phyloP scores from a whole-genome alignment of 2,113 vertebrate species.

The Pavo muticus region DNA sequence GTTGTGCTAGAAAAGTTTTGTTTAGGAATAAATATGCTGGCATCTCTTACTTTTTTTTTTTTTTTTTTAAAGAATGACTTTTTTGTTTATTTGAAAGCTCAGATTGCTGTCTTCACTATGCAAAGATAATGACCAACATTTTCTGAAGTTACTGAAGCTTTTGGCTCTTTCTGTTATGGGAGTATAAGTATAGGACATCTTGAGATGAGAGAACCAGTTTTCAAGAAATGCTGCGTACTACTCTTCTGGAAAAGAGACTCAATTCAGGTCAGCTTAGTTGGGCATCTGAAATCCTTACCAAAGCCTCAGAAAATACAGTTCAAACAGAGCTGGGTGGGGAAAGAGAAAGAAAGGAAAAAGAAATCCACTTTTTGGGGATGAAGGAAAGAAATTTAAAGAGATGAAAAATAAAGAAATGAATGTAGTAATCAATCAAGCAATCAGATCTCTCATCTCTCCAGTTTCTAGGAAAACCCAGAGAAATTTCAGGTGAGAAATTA shows the following conservation, averaged over 20 bases:
- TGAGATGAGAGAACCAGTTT: background rate
- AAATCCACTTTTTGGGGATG: background rate
- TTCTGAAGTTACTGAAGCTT: background rate
- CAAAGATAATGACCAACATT: background rate
- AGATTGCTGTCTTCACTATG: background rate
- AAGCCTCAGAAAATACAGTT: background rate
- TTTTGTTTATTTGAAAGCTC: background rate
- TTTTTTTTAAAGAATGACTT: background rate
- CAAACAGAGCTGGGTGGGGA: background rate
- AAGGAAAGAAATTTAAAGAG: background rate
- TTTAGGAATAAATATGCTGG: constrained; percentile 32
- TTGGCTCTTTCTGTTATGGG: background rate
- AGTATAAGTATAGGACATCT: background rate
- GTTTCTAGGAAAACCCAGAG: background rate
- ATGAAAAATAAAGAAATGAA: background rate
- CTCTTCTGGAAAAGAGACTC: background rate
- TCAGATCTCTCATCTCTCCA: background rate
- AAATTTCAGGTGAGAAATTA: background rate
- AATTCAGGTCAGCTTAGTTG: background rate
- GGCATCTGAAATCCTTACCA: background rate
- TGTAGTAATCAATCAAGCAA: background rate
- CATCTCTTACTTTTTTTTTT: background rate
- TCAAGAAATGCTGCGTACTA: background rate
- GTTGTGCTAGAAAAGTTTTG: constrained; percentile 39
- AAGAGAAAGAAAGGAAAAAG: background rate